Conservation (phyloP, 2,888 invertebrate species). For the Drosophila nr. medialis region DNA sequence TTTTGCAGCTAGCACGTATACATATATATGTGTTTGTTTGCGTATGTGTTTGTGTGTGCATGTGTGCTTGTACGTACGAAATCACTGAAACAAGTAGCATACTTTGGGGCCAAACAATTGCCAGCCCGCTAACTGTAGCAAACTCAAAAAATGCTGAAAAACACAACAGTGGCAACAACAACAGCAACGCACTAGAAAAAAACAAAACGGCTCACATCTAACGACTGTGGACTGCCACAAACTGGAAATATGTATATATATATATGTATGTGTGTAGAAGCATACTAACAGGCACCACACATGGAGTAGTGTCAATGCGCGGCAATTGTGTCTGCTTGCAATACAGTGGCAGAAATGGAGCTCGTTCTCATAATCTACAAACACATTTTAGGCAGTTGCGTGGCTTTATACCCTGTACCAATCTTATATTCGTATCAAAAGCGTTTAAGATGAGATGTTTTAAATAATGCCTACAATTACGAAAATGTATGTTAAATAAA, state of each 20-base stretch:
- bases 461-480: not conserved
- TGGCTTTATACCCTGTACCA: conserved; percentile 18
- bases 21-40: conserved; percentile 7
- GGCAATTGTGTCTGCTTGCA: conserved; percentile 46
- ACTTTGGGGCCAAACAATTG: conserved; percentile 75
- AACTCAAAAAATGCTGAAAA: conserved; percentile 46
- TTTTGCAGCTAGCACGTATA: conserved; percentile 46
- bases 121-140: conserved; percentile 63
- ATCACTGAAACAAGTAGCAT: conserved; percentile 73
- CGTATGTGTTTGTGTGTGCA: conserved; percentile 19
- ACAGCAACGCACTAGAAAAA: conserved; percentile 20
- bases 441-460: not conserved
- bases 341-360: conserved; percentile 38
- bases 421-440: not conserved
- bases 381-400: conserved; percentile 16
- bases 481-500: not conserved
- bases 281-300: conserved; percentile 24
- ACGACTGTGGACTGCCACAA: conserved; percentile 57
- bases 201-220: conserved; percentile 43
- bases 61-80: conserved; percentile 39
- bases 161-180: conserved; percentile 27
- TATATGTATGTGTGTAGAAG: not conserved
- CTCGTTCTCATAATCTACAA: conserved; percentile 38
- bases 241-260: conserved; percentile 39
- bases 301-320: conserved; percentile 38